These are phyloP conservation scores for Philonicus albiceps DNA, from an alignment of 2,888 invertebrate genomes.

Conservation along the genomic window DNA sequence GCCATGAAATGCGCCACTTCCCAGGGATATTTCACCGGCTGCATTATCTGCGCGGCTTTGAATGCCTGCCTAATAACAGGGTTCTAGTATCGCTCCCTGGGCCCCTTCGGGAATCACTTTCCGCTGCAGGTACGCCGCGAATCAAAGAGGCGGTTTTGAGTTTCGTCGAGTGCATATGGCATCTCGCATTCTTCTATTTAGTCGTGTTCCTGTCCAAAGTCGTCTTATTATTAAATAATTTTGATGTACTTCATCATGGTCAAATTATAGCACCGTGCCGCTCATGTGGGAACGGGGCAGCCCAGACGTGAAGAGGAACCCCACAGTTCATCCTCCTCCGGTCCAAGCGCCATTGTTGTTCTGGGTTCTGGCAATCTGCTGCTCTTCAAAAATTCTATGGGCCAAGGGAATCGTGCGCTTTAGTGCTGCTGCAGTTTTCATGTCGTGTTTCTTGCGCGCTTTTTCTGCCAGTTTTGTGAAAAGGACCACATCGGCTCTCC, in stretches of 20 bases:
- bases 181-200: constrained; percentile 37
- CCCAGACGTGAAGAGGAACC: background rate
- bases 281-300: background rate
- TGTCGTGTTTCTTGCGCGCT: constrained; percentile 25
- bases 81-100: background rate
- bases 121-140: constrained; percentile 10
- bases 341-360: background rate
- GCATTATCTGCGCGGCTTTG: background rate
- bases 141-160: constrained; percentile 40
- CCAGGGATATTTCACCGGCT: background rate
- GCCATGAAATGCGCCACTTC: constrained; percentile 9
- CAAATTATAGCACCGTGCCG: background rate
- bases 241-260: constrained; percentile 48
- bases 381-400: constrained; percentile 34
- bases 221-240: constrained; percentile 45
- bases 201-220: constrained; percentile 38
- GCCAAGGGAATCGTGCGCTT: constrained; percentile 35
- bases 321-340: background rate
- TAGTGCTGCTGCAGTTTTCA: constrained; percentile 34
- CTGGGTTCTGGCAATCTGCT: background rate
- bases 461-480: constrained; percentile 29
- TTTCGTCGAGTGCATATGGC: constrained; percentile 37
- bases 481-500: constrained; percentile 17
- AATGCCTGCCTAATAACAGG: constrained; percentile 33
- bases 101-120: background rate